Conservation (phyloP, 2,888 invertebrate species). For the Gymnosoma rotundatum region DNA sequence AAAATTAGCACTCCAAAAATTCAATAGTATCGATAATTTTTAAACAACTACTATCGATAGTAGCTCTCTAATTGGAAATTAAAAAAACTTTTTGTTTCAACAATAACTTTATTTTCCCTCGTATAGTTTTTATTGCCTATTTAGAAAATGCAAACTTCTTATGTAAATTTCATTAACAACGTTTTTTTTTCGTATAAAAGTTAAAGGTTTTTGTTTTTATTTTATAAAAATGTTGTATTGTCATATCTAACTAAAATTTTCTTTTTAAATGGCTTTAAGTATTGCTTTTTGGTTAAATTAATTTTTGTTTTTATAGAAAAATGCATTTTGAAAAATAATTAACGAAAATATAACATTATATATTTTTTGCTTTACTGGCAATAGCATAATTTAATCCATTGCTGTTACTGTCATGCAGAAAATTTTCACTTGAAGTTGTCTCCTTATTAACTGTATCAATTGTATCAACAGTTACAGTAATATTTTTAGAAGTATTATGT, state of each 20-base stretch:
- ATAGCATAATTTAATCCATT: constrained; percentile 92
- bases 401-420: constrained; percentile 87
- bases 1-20: too few species aligned
- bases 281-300: constrained; percentile 37
- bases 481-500: constrained; percentile 20
- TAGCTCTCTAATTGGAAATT: too few species aligned
- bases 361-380: constrained; percentile 92
- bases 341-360: constrained; percentile 82
- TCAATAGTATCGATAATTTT: too few species aligned
- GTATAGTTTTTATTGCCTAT: too few species aligned
- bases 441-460: constrained; percentile 50
- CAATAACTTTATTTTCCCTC: too few species aligned
- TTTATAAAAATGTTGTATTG: constrained; percentile 18
- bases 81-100: too few species aligned
- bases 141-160: too few species aligned
- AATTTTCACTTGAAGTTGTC: constrained; percentile 75
- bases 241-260: constrained; percentile 12
- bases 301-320: neutral
- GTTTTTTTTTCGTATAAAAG: neutral
- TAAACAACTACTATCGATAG: too few species aligned
- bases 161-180: too few species aligned
- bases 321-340: constrained; percentile 7
- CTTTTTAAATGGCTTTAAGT: constrained; percentile 26
- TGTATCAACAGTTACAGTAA: constrained; percentile 39
- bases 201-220: constrained; percentile 3